A percentile compares a stretch with the other conserved stretches of the same genome.
These are phyloP conservation scores for Xanthorhoe designata DNA, from an alignment of 2,888 invertebrate species.

Conservation along the genomic window DNA sequence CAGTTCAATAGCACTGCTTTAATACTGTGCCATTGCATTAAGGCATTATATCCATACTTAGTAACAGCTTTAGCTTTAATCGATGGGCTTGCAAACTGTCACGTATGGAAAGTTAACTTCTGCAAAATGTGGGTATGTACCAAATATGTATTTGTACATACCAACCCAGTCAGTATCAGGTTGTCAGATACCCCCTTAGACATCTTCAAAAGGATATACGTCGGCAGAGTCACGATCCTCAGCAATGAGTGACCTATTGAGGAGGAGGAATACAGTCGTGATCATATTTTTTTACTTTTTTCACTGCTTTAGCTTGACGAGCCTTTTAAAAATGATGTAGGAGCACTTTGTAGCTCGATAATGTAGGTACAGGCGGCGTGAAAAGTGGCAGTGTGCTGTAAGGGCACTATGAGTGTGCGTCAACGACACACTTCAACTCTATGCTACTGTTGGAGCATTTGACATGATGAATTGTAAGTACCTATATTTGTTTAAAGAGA, in stretches of 20 bases:
- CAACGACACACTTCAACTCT: conserved; percentile 40
- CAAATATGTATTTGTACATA: too few species aligned
- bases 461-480: background rate
- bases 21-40: conserved; percentile 31
- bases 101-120: too few species aligned
- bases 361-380: conserved; percentile 56
- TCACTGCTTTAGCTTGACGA: conserved; percentile 51
- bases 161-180: too few species aligned
- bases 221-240: too few species aligned
- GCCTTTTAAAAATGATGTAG: conserved; percentile 60
- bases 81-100: too few species aligned
- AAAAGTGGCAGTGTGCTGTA: conserved; percentile 56
- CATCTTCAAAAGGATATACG: too few species aligned
- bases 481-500: background rate
- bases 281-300: too few species aligned
- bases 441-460: conserved; percentile 15
- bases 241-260: too few species aligned
- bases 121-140: too few species aligned
- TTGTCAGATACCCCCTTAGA: too few species aligned
- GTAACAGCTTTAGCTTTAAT: conserved; percentile 42
- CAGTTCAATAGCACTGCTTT: background rate
- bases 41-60: conserved; percentile 48
- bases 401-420: conserved; percentile 47
- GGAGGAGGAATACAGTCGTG: too few species aligned
- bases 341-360: conserved; percentile 68